A percentile compares a stretch with the other conserved stretches of the same genome.
These are phyloP conservation scores for Phrynocephalus forsythii DNA, from an alignment of 2,797 vertebrate species.

Conservation along the genomic window DNA sequence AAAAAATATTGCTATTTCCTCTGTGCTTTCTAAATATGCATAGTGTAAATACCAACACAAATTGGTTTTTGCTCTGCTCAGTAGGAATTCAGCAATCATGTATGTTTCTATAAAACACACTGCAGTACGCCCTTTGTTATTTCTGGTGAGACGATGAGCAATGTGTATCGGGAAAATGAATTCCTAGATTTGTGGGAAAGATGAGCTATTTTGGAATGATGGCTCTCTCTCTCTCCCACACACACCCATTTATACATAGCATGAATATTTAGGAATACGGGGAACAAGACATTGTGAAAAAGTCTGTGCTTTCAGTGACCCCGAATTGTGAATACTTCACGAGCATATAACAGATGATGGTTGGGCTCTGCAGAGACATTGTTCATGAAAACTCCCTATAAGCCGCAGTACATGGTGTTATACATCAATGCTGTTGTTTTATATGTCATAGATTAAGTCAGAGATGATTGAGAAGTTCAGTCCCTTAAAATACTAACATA, in stretches of 20 bases:
- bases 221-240: not conserved
- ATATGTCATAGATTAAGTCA: not conserved
- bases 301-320: not conserved
- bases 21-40: constrained; percentile 6
- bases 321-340: not conserved
- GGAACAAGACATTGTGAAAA: not conserved
- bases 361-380: not conserved
- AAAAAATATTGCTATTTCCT: constrained; percentile 3
- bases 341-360: not conserved
- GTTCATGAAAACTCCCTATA: not conserved
- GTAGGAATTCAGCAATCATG: not conserved
- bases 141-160: not conserved
- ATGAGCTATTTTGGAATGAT: not conserved
- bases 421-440: not conserved
- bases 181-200: not conserved
- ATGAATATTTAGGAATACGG: not conserved
- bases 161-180: not conserved
- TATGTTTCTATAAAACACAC: constrained; percentile 1
- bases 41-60: constrained; percentile 25
- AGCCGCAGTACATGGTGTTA: not conserved
- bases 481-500: not conserved
- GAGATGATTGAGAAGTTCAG: not conserved
- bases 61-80: not conserved
- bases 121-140: not conserved
- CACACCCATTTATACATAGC: not conserved